Conservation (phyloP, 2,888 invertebrate genomes). For the Erebia ligea region DNA sequence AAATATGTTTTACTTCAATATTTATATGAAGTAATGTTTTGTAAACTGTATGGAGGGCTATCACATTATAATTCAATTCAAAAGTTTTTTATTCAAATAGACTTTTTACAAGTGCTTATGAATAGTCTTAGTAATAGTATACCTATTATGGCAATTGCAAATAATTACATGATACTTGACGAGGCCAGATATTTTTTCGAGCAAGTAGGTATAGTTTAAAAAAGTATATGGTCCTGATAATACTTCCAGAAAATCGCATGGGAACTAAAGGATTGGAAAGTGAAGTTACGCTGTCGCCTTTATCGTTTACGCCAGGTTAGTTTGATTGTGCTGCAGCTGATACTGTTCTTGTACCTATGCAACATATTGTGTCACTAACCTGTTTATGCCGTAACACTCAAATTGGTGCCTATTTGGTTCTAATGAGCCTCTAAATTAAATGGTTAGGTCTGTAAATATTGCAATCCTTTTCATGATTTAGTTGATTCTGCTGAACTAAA, state of each 20-base stretch:
- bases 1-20: too few species aligned
- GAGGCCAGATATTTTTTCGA: not conserved
- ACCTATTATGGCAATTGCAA: not conserved
- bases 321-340: slow-evolving; percentile 76
- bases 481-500: not conserved
- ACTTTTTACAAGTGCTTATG: too few species aligned
- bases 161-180: not conserved
- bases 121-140: too few species aligned
- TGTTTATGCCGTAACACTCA: slow-evolving; percentile 46
- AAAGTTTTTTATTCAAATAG: too few species aligned
- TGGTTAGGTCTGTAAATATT: not conserved
- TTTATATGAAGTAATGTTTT: too few species aligned
- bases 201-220: not conserved
- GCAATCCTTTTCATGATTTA: too few species aligned
- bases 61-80: too few species aligned
- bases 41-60: too few species aligned
- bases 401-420: slow-evolving; percentile 4
- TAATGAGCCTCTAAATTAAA: slow-evolving; percentile 1
- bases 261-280: slow-evolving; percentile 80
- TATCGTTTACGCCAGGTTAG: slow-evolving; percentile 82
- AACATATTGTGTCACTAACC: slow-evolving; percentile 78
- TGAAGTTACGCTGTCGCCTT: slow-evolving; percentile 81
- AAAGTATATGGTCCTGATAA: slow-evolving; percentile 53
- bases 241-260: slow-evolving; percentile 82
- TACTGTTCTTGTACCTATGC: slow-evolving; percentile 78